Conservation (phyloP, 1,140 invertebrate genomes). For the Drosophila dunni region DNA sequence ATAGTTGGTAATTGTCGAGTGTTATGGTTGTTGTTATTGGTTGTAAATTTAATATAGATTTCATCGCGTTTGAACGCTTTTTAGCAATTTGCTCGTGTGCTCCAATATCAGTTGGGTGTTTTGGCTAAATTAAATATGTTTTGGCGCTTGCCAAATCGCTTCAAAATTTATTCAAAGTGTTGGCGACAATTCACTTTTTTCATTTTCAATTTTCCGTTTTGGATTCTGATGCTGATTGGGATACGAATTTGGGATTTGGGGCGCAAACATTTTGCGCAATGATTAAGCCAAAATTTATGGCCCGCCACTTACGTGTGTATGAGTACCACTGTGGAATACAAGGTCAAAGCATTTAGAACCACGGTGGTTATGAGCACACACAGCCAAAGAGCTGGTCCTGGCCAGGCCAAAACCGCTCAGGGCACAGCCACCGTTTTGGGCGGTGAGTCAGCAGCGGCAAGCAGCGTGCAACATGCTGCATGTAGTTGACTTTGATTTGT, state of each 20-base stretch:
- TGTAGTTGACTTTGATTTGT: conserved; percentile 74
- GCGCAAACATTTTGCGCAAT: conserved; percentile 65
- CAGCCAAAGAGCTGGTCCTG: conserved; percentile 8
- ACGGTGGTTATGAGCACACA: background rate
- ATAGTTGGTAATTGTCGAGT: conserved; percentile 8
- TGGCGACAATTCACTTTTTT: conserved; percentile 76
- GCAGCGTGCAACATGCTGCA: background rate
- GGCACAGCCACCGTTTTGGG: conserved; percentile 7
- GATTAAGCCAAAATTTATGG: conserved; percentile 67
- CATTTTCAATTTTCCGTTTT: conserved; percentile 39
- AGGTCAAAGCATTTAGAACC: conserved; percentile 65
- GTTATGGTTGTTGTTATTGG: conserved; percentile 7
- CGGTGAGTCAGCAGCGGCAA: conserved; percentile 56
- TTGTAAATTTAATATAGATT: conserved; percentile 32
- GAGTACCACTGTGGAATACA: conserved; percentile 50
- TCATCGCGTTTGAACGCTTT: conserved; percentile 16
- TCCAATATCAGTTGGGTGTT: conserved; percentile 34
- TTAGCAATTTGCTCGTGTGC: conserved; percentile 21
- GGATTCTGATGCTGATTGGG: conserved; percentile 35
- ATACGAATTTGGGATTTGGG: conserved; percentile 45
- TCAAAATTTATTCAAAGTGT: conserved; percentile 68
- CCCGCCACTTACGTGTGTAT: conserved; percentile 42
- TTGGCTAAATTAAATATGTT: conserved; percentile 24
- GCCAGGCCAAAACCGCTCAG: conserved; percentile 6
- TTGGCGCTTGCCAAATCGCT: conserved; percentile 53